phyloP scores from a whole-genome alignment of 2,888 invertebrate genomes.

The Dicranocentrus wangi region DNA sequence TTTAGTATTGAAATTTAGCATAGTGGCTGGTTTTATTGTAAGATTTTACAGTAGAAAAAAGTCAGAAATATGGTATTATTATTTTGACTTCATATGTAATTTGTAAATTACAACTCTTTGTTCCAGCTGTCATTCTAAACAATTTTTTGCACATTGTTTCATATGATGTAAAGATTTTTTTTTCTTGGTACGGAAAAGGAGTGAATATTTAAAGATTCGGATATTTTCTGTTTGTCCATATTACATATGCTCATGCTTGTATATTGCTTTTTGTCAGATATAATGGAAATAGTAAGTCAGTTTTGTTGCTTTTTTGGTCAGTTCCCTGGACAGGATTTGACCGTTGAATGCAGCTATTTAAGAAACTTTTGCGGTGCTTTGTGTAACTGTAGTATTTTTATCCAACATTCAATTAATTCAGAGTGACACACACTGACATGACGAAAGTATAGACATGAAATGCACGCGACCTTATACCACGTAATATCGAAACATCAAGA shows the following conservation, averaged over 20 bases:
- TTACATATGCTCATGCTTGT: too few species aligned
- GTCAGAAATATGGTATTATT: not conserved
- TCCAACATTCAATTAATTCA: too few species aligned
- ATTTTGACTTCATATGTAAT: not conserved
- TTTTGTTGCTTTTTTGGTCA: constrained; percentile 40
- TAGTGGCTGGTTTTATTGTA: not conserved
- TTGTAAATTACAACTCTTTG: not conserved
- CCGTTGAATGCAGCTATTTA: constrained; percentile 2
- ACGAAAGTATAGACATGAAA: too few species aligned
- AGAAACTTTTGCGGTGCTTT: too few species aligned
- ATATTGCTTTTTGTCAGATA: constrained; percentile 51
- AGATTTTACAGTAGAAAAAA: not conserved
- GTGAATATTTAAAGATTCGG: constrained; percentile 28
- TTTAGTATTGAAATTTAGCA: too few species aligned
- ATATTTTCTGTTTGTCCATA: constrained; percentile 23
- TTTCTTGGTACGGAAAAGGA: constrained; percentile 39
- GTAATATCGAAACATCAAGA: too few species aligned
- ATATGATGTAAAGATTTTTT: constrained; percentile 5
- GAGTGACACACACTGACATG: too few species aligned
- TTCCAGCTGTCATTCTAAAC: constrained; percentile 7
- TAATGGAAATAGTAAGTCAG: constrained; percentile 25
- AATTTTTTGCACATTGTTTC: constrained; percentile 24
- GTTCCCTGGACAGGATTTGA: constrained; percentile 34
- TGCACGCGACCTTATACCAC: too few species aligned
- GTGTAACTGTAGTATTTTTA: too few species aligned